Evolutionary conservation across 2,797 vertebrate genomes (phyloP).

Genomic region (Sebastes wilsoni): DNA sequence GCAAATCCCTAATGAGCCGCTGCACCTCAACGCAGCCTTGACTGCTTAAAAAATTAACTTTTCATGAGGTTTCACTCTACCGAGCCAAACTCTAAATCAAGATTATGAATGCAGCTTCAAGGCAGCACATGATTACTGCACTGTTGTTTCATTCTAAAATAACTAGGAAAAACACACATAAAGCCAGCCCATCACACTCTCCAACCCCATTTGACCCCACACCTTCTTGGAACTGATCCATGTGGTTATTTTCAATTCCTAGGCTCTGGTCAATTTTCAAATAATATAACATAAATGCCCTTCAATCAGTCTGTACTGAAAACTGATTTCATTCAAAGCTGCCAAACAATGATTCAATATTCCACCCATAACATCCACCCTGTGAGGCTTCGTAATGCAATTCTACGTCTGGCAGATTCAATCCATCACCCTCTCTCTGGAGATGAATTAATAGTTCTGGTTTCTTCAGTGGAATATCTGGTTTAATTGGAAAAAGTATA

Average conservation of each 20-base stretch:
- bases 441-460: neutral
- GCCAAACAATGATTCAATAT: neutral
- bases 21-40: slow-evolving; percentile 9
- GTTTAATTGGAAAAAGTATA: neutral
- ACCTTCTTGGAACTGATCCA: neutral
- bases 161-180: neutral
- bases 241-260: neutral
- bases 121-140: neutral
- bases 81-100: neutral
- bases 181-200: neutral
- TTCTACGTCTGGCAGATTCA: neutral
- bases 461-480: neutral
- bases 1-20: slow-evolving; percentile 30
- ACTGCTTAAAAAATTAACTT: neutral
- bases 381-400: neutral
- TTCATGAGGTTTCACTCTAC: slow-evolving; percentile 1
- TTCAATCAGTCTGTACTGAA: neutral
- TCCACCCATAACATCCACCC: neutral
- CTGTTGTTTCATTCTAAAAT: neutral
- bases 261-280: neutral
- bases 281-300: neutral
- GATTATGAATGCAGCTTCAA: slow-evolving; percentile 12
- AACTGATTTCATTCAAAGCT: neutral
- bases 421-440: neutral
- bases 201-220: neutral